These are phyloP conservation scores for Acipenser transmontanus DNA, from an alignment of 2,797 vertebrate genomes.

Conservation along the genomic window DNA sequence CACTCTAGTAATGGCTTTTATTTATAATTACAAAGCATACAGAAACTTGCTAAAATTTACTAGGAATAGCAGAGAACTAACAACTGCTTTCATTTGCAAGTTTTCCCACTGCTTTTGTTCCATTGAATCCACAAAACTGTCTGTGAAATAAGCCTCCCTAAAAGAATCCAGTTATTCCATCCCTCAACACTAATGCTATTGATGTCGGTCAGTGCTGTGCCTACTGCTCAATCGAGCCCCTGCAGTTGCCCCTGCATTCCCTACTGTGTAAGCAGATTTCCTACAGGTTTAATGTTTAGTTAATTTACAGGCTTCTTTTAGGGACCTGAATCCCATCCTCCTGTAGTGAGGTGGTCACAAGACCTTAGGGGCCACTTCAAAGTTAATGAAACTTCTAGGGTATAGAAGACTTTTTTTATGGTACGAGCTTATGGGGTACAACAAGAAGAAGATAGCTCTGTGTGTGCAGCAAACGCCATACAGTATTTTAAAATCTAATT, in stretches of 20 bases:
- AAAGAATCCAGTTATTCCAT: constrained; percentile 5
- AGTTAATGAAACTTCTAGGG: constrained; percentile 1
- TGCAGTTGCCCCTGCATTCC: constrained; percentile 12
- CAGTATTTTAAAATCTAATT: background rate
- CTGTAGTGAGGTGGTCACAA: background rate
- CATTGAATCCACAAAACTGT: background rate
- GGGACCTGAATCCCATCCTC: background rate
- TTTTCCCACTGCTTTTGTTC: constrained; percentile 7
- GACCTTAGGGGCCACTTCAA: background rate
- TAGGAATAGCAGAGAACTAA: no score
- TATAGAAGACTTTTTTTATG: background rate
- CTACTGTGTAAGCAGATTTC: constrained; percentile 20
- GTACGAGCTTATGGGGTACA: background rate
- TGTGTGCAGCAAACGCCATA: background rate
- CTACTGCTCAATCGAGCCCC: constrained; percentile 5
- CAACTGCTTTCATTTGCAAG: constrained; percentile 3
- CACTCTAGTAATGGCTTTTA: no score
- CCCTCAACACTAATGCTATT: constrained; percentile 17
- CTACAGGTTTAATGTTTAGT: constrained; percentile 28
- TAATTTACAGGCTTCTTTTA: constrained; percentile 2
- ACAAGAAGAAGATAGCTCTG: background rate
- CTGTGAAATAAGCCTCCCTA: background rate
- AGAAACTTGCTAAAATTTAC: no score
- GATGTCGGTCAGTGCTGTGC: constrained; percentile 8
- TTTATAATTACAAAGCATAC: no score